Evolutionary conservation across 2,888 invertebrate species (phyloP).

Genomic region (Caenorhabditis imperialis): DNA sequence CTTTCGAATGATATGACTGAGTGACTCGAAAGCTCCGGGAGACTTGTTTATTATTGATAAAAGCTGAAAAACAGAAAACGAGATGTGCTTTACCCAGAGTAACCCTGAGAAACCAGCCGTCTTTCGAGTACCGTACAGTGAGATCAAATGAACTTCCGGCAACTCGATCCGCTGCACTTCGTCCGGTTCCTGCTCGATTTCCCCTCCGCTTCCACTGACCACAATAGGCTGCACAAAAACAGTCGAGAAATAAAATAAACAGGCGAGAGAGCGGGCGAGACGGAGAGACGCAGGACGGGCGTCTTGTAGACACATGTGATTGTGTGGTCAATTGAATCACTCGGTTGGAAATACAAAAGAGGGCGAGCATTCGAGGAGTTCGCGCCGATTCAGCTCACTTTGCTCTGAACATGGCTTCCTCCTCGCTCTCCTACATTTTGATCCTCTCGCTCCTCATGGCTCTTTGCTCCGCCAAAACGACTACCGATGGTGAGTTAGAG

Average conservation of each 20-base stretch:
- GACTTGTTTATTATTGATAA: neutral
- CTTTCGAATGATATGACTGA: too few species aligned
- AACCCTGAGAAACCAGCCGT: neutral
- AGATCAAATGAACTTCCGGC: slow-evolving; percentile 22
- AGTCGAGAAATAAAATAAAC: slow-evolving; percentile 26
- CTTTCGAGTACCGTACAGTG: slow-evolving; percentile 4
- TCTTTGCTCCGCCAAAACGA: slow-evolving; percentile 21
- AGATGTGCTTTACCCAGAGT: neutral
- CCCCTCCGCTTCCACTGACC: too few species aligned
- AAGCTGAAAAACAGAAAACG: neutral
- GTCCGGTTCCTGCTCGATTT: neutral
- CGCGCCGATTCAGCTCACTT: slow-evolving; percentile 9
- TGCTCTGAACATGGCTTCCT: slow-evolving; percentile 20
- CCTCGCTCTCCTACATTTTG: slow-evolving; percentile 34
- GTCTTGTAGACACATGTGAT: slow-evolving; percentile 40
- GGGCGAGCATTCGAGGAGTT: neutral
- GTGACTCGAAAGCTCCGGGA: too few species aligned
- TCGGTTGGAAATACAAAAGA: slow-evolving; percentile 25
- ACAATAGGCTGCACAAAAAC: slow-evolving; percentile 7
- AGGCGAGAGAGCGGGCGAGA: slow-evolving; percentile 11
- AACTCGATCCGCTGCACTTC: neutral
- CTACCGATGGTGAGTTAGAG: slow-evolving; percentile 15
- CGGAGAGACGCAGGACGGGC: slow-evolving; percentile 9
- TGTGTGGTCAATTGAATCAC: slow-evolving; percentile 18
- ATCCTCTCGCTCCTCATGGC: slow-evolving; percentile 22